Evolutionary conservation across 23 tunicate species (phyloP), one percentile per base, ranked within the genome.

Genomic region (Clavelina lepadiformis): DNA sequence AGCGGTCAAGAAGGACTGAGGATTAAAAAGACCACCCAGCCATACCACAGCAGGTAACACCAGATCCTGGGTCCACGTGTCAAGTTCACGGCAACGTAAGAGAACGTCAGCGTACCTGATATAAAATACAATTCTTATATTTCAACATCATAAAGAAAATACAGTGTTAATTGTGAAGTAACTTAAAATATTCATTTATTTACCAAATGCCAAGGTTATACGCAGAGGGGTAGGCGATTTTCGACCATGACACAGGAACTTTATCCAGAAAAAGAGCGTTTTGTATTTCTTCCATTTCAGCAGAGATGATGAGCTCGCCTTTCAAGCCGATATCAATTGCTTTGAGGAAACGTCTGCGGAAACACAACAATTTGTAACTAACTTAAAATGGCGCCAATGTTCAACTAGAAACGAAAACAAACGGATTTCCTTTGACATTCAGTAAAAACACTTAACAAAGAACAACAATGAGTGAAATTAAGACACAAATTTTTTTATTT

Each of bases 11-110:
- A 87, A 87, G 5, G 96, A 87, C 51, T 87, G 86, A 3, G 96
- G 96, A 58, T 87, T 87, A 74, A 87, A 87, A 15, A 87, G 73
- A 8, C 96, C 96, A 18, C 96, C 96, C 46, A 87, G 78, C 96
- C 96, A 87, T 24, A 87, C 96, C 19, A 84, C 78, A 31, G 96
- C 82, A 19, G 96, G 96, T 3, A 87, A 61, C 52, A 71, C 67
- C 52, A 87, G 73, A 45, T 87, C 96, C 44, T 87, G 86, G 0
- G 87, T 87, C 96, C 96, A 87, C 1, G 86, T 87, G 37, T 87
- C 96, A 2, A 87, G 61, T 68, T 87, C 96, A 18, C 82, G 75
- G 54, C 87, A 87, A 20, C 96, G 58, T 21, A 60, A 51, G 67
- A 87, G 73, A 73, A 87, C 21, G 29, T 87, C 96, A 13, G 96